phyloP scores from a whole-genome alignment of 2,888 invertebrate species.

The Caenorhabditis virilis region DNA sequence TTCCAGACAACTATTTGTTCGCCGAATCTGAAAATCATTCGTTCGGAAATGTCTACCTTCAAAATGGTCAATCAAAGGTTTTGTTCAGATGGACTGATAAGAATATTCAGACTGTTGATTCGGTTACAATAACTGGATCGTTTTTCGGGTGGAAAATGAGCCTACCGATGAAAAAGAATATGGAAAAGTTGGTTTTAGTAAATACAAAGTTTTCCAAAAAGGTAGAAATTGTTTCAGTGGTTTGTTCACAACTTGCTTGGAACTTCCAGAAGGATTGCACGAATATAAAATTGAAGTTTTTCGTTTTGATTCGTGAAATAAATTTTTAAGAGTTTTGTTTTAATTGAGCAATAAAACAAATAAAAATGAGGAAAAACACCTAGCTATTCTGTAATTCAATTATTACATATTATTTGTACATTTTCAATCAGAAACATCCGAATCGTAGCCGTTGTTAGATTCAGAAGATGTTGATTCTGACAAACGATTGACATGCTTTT shows the following conservation, averaged over 20 bases:
- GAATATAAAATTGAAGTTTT: conserved; percentile 22
- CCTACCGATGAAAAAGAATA: conserved; percentile 14
- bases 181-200: too few relatives aligned
- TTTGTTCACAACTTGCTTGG: conserved; percentile 12
- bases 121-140: conserved; percentile 23
- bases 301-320: conserved; percentile 16
- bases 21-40: conserved; percentile 13
- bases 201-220: too few relatives aligned
- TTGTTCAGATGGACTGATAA: conserved; percentile 34
- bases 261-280: conserved; percentile 21
- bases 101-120: conserved; percentile 6
- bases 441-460: too few relatives aligned
- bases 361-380: too few relatives aligned
- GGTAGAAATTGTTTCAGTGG: too few relatives aligned
- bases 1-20: conserved; percentile 11
- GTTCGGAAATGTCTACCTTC: conserved; percentile 16
- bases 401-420: too few relatives aligned
- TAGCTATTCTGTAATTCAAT: too few relatives aligned
- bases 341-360: too few relatives aligned
- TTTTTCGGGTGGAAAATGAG: conserved; percentile 37
- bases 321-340: too few relatives aligned
- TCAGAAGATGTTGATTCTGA: too few relatives aligned
- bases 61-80: conserved; percentile 10
- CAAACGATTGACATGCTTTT: too few relatives aligned
- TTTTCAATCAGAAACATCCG: too few relatives aligned